Base-by-base conservation (phyloP, 2,797 vertebrate species). In the Leptoclinus maculatus region DNA sequence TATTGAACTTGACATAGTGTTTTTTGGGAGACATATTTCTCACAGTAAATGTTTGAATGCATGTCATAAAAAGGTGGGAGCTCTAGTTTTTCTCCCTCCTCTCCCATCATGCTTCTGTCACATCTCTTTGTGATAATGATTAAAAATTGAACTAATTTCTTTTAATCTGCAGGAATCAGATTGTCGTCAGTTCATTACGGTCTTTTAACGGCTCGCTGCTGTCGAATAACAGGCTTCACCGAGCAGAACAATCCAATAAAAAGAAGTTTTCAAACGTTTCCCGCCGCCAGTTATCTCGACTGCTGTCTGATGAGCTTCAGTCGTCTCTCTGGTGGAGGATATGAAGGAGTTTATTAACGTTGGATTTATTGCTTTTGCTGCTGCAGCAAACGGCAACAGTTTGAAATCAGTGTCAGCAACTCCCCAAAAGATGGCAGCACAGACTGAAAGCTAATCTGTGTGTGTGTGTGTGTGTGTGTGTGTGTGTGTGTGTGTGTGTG, bases 231-330 rank as follows among this genome's bases (percentile, higher is more conserved):
- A 86, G 68, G 85, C 84, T 91, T 60, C 80, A 34, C 25, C 0
- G 45, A 86, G 89, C 85, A 79, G 86, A 93, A 90, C 86, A 71
- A 89, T 90, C 85, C 85, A 85, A 92, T 88, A 79, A 79, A 74
- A 60, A 13, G 36, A 47, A 2, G 49, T 25, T 87, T 91, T 88
- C 81, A 72, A 80, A 53, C 4, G 21, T 71, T 63, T 71, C 58
- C 53, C 11, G 16, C 41, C 27, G 27, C 64, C 59, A 57, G 34
- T 34, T 34, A 60, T 70, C 73, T 80, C 79, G 34, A 29, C 36
- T 53, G 77, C 75, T 86, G 51, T 76, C 70, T 70, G 67, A 76
- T 67, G 59, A 84, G 84, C 88, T 90, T 86, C 78, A 78, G 29
- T 71, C 83, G 27, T 13, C 77, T 5, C 77, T 68, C 23, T 19